phyloP scores from a whole-genome alignment of 2,888 invertebrate species.

The Pandemis cinnamomeana region DNA sequence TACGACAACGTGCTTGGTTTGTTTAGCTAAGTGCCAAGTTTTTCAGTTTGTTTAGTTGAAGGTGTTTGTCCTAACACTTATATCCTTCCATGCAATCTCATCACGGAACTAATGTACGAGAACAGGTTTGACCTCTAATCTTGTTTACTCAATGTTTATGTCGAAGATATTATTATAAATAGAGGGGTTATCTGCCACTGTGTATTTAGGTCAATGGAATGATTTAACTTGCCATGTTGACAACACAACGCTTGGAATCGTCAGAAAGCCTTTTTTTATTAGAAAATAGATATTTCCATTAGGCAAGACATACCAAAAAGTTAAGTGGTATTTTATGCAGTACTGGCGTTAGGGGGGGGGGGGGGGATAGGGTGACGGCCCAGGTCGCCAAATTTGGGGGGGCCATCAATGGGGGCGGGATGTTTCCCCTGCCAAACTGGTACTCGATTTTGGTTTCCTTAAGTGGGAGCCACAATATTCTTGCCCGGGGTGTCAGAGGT shows the following conservation, averaged over 20 bases:
- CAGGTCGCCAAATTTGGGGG: no score
- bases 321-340: no score
- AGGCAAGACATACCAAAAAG: background rate
- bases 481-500: no score
- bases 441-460: no score
- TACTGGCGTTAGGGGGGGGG: no score
- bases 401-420: no score
- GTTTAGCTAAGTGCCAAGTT: constrained; percentile 32
- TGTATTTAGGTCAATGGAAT: constrained; percentile 55
- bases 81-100: constrained; percentile 54
- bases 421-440: no score
- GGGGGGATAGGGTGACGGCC: no score
- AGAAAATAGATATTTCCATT: background rate
- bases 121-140: constrained; percentile 72
- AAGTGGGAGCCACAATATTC: no score
- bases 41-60: constrained; percentile 47
- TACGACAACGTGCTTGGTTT: constrained; percentile 21
- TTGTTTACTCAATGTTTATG: constrained; percentile 64
- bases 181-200: constrained; percentile 59
- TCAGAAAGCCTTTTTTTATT: constrained; percentile 4
- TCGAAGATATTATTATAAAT: constrained; percentile 44
- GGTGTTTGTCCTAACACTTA: constrained; percentile 61
- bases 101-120: constrained; percentile 64
- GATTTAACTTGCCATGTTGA: constrained; percentile 31
- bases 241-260: constrained; percentile 8